Conservation (phyloP, 92 coral and sea anemone species). For the Paramuricea clavata region DNA sequence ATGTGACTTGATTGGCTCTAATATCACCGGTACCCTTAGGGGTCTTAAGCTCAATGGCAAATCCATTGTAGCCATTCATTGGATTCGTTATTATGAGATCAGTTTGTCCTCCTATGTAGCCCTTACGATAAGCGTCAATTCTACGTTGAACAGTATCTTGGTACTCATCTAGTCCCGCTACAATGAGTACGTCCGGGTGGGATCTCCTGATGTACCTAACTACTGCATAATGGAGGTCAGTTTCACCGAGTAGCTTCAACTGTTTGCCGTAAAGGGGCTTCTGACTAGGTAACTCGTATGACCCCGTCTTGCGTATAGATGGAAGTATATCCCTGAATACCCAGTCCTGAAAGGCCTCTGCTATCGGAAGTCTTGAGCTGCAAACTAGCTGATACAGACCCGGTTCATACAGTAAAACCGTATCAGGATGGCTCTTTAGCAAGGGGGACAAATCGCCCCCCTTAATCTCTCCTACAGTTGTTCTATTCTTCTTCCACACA, state of each 20-base stretch:
- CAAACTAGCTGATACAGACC: too few relatives aligned
- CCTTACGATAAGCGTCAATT: slow-evolving; percentile 17
- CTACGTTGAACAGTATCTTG: slow-evolving; percentile 21
- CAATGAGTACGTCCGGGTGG: not conserved
- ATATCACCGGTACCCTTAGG: slow-evolving; percentile 26
- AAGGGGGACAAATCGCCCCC: too few relatives aligned
- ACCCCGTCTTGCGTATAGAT: too few relatives aligned
- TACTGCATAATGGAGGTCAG: too few relatives aligned
- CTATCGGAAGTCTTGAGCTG: too few relatives aligned
- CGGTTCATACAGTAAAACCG: too few relatives aligned
- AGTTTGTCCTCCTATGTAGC: slow-evolving; percentile 45
- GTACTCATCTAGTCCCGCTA: slow-evolving; percentile 39
- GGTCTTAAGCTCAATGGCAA: slow-evolving; percentile 35
- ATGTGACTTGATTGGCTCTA: too few relatives aligned
- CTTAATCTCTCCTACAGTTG: too few relatives aligned
- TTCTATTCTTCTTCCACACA: too few relatives aligned
- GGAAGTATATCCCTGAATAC: too few relatives aligned
- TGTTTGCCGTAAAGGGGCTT: not conserved
- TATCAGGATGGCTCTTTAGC: too few relatives aligned
- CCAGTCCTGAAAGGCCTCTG: too few relatives aligned
- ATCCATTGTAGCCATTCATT: slow-evolving; percentile 8
- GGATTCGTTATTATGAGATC: slow-evolving; percentile 21
- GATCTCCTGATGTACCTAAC: slow-evolving; percentile 4
- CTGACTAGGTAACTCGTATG: not conserved
- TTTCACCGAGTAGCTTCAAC: slow-evolving; percentile 46